Evolutionary conservation across 2,888 invertebrate genomes (phyloP), one percentile per base, ranked within the genome.

Genomic region (Dromius quadrimaculatus): DNA sequence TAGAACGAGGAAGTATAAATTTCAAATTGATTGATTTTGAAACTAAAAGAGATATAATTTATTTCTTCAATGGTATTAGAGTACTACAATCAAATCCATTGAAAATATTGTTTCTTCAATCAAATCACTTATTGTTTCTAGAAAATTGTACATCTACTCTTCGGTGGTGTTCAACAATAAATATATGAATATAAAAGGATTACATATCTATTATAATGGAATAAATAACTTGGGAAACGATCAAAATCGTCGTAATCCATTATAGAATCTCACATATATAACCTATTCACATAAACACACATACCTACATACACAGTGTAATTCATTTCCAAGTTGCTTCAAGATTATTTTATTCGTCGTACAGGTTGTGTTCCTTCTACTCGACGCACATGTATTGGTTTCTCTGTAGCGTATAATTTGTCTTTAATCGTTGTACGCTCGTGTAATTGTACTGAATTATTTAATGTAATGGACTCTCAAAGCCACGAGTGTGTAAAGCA

Each of bases 361-460:
- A 8, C 15, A 43, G 43, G 43, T 43, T 43, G 19, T 43, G 43
- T 43, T 28, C 28, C 3, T 8, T 28, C 6, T 38, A 38, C 38
- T 9, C 38, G 13, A 17, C 57, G 36, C n/a, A 36, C 36, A 34
- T 36, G 59, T 59, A 59, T 59, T 61, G 41, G 41, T 43, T 45
- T 69, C 69, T 66, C 34, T 66, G 69, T 69, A 47, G 45, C 61
- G 61, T 59, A 69, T 69, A 69, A 69, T 69, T 69, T 69, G 69
- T 69, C 43, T 66, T 54, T 66, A 66, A 66, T 66, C 66, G 69
- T 20, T 61, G 61, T 59, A 28, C 41, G 47, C 45, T 59, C 61
- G 43, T 69, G 61, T 69, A 69, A 69, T 69, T 69, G 69, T 69
- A 59, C 45, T 69, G 61, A 59, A 69, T 69, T 59, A 69, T 69